phyloP scores from a whole-genome alignment of 2,888 invertebrate species.

The Mythimna ferrago region DNA sequence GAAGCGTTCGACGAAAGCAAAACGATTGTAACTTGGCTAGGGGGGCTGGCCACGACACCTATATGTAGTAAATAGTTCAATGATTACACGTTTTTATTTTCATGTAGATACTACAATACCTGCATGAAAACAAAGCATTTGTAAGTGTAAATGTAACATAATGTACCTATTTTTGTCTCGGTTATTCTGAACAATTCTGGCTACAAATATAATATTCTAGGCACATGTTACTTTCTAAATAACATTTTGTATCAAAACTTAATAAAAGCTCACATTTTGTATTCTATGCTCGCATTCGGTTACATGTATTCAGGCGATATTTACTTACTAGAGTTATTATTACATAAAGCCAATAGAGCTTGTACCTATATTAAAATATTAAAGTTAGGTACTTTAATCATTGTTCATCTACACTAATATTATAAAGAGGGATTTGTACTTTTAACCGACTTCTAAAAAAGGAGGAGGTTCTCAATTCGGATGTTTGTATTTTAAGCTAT shows the following conservation, averaged over 20 bases:
- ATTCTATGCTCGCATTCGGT: conserved; percentile 54
- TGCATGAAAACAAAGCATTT: not conserved
- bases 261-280: conserved; percentile 56
- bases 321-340: conserved; percentile 21
- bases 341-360: conserved; percentile 2
- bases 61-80: no score
- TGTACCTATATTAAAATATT: not conserved
- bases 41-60: no score
- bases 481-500: no score
- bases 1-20: no score
- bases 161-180: conserved; percentile 10
- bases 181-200: conserved; percentile 16
- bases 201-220: conserved; percentile 33
- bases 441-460: no score
- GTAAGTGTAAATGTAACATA: not conserved
- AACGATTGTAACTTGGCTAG: no score
- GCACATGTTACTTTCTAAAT: conserved; percentile 55
- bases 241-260: conserved; percentile 64
- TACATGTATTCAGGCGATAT: conserved; percentile 19
- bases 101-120: no score
- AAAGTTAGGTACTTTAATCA: not conserved
- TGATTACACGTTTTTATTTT: no score
- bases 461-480: no score
- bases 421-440: no score
- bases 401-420: not conserved